A percentile compares a stretch with the other conserved stretches of the same genome.
Conservation (phyloP, 2,797 vertebrate genomes). For the Sebastes nivosus region DNA sequence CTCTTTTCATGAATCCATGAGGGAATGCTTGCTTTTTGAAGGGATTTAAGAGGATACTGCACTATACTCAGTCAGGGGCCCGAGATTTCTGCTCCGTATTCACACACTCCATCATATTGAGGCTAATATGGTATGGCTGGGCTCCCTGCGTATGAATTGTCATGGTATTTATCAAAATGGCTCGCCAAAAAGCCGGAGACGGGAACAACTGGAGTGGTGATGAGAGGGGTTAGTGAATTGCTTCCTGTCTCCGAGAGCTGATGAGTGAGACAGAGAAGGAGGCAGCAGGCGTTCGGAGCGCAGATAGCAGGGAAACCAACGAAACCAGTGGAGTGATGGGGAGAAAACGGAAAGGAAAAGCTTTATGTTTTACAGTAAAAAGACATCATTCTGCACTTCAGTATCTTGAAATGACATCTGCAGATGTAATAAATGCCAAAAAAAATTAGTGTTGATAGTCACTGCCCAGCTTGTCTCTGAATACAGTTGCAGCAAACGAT, state of each 20-base stretch:
- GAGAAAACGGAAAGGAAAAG: not conserved
- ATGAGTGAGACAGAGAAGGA: conserved; percentile 55
- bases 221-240: conserved; percentile 69
- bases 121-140: conserved; percentile 56
- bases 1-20: conserved; percentile 78
- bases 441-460: not conserved
- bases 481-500: not conserved
- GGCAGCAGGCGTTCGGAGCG: conserved; percentile 7
- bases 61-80: conserved; percentile 59
- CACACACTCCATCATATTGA: conserved; percentile 71
- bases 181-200: conserved; percentile 50
- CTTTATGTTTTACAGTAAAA: not conserved
- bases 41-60: conserved; percentile 71
- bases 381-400: not conserved
- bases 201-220: conserved; percentile 61
- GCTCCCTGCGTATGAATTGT: conserved; percentile 47
- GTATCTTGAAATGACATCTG: not conserved
- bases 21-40: conserved; percentile 72
- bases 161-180: conserved; percentile 68
- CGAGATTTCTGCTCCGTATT: conserved; percentile 55
- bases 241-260: conserved; percentile 65
- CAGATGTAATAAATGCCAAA: not conserved
- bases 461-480: not conserved
- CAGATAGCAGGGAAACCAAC: conserved; percentile 10
- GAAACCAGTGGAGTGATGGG: not conserved